Evolutionary conservation across 1,140 invertebrate genomes (phyloP), one percentile per base, ranked within the genome.

Genomic region (Magallana angulata): DNA sequence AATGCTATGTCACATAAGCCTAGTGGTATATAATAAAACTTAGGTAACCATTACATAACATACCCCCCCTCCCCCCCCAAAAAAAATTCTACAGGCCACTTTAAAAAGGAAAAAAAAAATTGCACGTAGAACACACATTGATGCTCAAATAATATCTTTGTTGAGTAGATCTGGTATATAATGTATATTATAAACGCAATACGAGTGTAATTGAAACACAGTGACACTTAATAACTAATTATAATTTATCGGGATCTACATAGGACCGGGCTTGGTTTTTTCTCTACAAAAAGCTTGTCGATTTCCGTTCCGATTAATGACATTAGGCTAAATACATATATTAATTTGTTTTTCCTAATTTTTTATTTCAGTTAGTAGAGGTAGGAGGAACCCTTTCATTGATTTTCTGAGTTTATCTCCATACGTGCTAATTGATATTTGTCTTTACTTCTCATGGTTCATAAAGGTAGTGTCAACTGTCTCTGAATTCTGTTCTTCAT

Each of bases 21-120:
- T 62, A 62, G 60, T 62, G 60, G 60, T 62, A 62, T 62, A 62
- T 62, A 62, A 62, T 62, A 62, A 62, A 62, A 62, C 60, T 62
- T 62, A 62, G 60, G 60, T 62, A 62, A 62, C 60, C 60, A 62
- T 62, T 62, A 62, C 60, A 62, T 62, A 62, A 62, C 60, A 62
- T 62, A 62, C 60, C 36, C 36, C 36, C 36, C 36, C 36, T 48
- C 36, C 36, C 36, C 36, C 36, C 36, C 36, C 0, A 48, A 48
- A 48, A 48, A 48, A 48, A 48, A 48, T 62, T 62, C 12, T 16
- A 62, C 12, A 62, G 60, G 60, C 60, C 60, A 62, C 60, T 62
- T 62, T 62, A 62, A 62, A 62, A 62, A 62, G 60, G 60, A n/a
- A 62, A 62, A 62, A 62, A 62, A 62, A 62, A 62, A 16, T 62